A percentile compares a stretch with the other conserved stretches of the same genome.
Evolutionary conservation across 35 echinoderm and acorn worm species (phyloP).

Genomic region (Acanthaster planci): DNA sequence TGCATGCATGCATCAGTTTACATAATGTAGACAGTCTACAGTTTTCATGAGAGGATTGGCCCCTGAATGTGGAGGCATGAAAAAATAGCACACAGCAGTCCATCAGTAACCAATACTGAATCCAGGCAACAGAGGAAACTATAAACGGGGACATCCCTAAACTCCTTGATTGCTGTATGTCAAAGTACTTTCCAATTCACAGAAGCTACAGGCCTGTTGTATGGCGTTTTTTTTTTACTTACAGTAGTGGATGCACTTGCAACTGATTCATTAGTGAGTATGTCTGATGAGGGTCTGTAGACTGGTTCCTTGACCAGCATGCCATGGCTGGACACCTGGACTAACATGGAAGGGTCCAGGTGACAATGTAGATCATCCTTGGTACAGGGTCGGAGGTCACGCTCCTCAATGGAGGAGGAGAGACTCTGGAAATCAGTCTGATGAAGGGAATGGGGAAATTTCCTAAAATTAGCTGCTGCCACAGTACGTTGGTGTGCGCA

Average conservation of each 20-base stretch:
- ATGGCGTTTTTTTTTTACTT: neutral
- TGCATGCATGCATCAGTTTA: too few species aligned
- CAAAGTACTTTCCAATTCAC: too few species aligned
- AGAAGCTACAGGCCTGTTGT: too few species aligned
- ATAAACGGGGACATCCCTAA: too few species aligned
- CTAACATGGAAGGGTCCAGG: conserved; percentile 35
- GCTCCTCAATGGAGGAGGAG: neutral
- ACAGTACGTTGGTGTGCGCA: neutral
- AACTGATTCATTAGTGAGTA: neutral
- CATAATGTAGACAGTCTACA: too few species aligned
- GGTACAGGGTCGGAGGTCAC: conserved; percentile 33
- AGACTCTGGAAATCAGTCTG: conserved; percentile 35
- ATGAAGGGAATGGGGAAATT: too few species aligned
- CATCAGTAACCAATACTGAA: too few species aligned
- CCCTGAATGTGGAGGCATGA: too few species aligned
- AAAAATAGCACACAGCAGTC: too few species aligned
- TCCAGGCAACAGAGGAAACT: too few species aligned
- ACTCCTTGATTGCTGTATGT: too few species aligned
- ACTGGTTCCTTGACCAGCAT: conserved; percentile 39
- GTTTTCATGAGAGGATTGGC: too few species aligned
- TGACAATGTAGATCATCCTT: conserved; percentile 47
- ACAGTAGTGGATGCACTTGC: neutral
- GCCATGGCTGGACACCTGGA: conserved; percentile 36
- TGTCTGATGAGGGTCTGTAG: neutral
- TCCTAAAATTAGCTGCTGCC: neutral